Conservation (phyloP, 2,797 vertebrate species). For the Lutjanus campechanus region DNA sequence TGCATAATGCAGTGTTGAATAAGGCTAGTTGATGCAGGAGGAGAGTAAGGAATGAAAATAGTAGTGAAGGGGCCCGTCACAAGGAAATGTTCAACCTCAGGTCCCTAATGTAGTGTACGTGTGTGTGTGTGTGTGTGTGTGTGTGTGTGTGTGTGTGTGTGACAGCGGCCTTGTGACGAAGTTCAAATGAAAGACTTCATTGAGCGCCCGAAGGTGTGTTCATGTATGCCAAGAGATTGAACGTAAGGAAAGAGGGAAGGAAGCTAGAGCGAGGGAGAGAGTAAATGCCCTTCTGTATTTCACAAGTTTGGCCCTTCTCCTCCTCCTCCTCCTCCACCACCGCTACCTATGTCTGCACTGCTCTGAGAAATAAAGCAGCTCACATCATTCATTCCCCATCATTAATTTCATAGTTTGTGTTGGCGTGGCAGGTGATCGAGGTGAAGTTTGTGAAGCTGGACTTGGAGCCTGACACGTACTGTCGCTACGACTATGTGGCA, state of each 20-base stretch:
- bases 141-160: constrained; percentile 28
- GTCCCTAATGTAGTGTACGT: not conserved
- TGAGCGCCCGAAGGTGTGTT: constrained; percentile 69
- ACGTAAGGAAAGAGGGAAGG: constrained; percentile 56
- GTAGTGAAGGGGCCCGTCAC: constrained; percentile 47
- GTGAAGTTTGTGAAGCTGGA: constrained; percentile 93
- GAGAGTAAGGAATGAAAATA: constrained; percentile 34
- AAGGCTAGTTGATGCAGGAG: constrained; percentile 12
- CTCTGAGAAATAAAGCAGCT: constrained; percentile 37
- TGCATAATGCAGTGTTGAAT: constrained; percentile 17
- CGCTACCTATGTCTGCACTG: constrained; percentile 32
- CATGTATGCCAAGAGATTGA: constrained; percentile 68
- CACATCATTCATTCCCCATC: not conserved
- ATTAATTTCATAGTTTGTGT: constrained; percentile 24
- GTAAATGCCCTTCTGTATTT: constrained; percentile 77
- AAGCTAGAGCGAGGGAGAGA: constrained; percentile 52
- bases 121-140: constrained; percentile 25
- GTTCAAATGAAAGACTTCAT: constrained; percentile 82
- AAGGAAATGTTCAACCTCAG: constrained; percentile 35
- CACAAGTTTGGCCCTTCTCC: constrained; percentile 35
- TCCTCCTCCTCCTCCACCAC: constrained; percentile 22
- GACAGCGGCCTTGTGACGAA: constrained; percentile 48
- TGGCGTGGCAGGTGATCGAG: constrained; percentile 87
- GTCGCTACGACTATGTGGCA: constrained; percentile 94
- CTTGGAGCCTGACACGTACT: constrained; percentile 90